A percentile compares a stretch with the other conserved stretches of the same genome.
Evolutionary conservation across 1,140 invertebrate genomes (phyloP).

Genomic region (Eupristina koningsbergeri): DNA sequence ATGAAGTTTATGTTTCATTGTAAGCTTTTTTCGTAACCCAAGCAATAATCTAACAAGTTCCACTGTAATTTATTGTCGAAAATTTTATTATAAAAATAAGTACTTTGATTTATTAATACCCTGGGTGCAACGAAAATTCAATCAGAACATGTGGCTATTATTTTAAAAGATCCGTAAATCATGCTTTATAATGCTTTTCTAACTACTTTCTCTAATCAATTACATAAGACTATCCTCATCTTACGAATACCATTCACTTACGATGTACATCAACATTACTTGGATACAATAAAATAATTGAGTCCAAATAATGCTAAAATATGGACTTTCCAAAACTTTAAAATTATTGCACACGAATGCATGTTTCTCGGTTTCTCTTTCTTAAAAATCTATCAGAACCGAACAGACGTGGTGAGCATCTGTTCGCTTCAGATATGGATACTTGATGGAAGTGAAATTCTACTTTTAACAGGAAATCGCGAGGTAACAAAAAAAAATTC

Average conservation of each 20-base stretch:
- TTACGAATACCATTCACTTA: neutral
- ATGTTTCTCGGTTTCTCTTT: neutral
- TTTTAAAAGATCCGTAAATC: constrained; percentile 29
- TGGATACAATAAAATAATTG: neutral
- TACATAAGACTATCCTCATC: constrained; percentile 22
- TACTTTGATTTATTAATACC: constrained; percentile 10
- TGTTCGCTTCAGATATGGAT: neutral
- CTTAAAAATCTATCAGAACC: neutral
- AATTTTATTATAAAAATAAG: neutral
- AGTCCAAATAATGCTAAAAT: neutral
- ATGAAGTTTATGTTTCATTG: neutral
- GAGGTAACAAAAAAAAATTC: neutral
- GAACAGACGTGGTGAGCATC: neutral
- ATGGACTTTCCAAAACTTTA: neutral
- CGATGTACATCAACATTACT: neutral
- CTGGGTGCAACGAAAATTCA: constrained; percentile 35
- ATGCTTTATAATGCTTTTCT: constrained; percentile 27
- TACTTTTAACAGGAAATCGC: constrained; percentile 11
- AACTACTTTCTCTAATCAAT: constrained; percentile 32
- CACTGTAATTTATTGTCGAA: neutral
- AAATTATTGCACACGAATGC: neutral
- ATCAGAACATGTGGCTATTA: constrained; percentile 18
- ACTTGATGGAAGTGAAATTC: neutral
- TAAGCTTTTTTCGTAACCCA: neutral
- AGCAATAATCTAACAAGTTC: neutral